Conservation (phyloP, 2,113 vertebrate genomes). For the Lontra canadensis region DNA sequence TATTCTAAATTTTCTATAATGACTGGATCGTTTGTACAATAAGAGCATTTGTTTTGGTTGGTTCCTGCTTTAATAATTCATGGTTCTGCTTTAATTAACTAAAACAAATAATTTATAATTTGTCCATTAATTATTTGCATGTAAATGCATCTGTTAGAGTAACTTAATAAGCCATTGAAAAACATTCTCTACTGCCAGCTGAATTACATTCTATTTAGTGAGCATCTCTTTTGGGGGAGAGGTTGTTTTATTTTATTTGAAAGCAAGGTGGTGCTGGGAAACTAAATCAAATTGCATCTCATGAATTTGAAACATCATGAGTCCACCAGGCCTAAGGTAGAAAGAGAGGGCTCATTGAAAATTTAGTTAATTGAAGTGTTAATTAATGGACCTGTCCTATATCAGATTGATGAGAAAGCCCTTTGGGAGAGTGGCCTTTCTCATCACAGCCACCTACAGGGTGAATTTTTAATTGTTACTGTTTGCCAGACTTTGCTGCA, state of each 20-base stretch:
- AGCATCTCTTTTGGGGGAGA: neutral
- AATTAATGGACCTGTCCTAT: neutral
- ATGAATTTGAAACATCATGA: neutral
- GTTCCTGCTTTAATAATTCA: conserved; percentile 63
- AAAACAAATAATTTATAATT: conserved; percentile 72
- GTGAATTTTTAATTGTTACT: neutral
- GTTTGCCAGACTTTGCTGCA: neutral
- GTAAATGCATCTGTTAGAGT: conserved; percentile 48
- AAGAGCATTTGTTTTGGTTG: conserved; percentile 37
- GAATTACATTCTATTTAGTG: conserved; percentile 23
- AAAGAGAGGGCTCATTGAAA: neutral
- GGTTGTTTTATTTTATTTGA: neutral
- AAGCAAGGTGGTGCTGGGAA: neutral
- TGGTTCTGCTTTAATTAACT: conserved; percentile 67
- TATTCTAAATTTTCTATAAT: conserved; percentile 13
- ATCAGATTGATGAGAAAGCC: neutral
- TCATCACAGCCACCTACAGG: neutral
- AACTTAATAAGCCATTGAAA: conserved; percentile 56
- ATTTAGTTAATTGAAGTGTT: neutral
- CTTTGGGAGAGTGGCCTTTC: neutral
- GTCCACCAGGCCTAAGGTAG: neutral
- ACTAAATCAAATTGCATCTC: neutral
- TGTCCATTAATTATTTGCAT: conserved; percentile 71
- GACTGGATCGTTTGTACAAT: conserved; percentile 26
- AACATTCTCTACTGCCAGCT: conserved; percentile 3